Conservation (phyloP, 2,113 vertebrate genomes). For the Oceanodroma tethys region DNA sequence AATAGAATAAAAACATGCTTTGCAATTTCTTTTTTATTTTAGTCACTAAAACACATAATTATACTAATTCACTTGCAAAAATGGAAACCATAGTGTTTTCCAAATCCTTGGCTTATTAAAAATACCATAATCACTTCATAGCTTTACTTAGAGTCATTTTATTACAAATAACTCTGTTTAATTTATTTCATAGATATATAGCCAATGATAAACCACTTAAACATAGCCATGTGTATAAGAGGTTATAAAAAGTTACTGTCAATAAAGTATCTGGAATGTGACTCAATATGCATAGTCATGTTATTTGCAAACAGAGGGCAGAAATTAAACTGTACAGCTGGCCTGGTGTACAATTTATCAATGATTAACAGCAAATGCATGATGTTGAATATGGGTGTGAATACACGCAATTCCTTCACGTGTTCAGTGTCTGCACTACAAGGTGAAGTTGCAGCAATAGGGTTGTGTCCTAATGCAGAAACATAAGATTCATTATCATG, state of each 20-base stretch:
- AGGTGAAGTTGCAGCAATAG: background rate
- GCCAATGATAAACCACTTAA: background rate
- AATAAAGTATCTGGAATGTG: background rate
- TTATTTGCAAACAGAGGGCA: conserved; percentile 17
- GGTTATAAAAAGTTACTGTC: background rate
- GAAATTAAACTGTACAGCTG: background rate
- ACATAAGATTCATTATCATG: background rate
- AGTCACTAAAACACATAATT: conserved; percentile 2
- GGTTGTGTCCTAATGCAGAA: background rate
- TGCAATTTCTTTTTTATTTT: background rate
- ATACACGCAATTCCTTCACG: background rate
- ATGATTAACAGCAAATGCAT: background rate
- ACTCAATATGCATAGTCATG: background rate
- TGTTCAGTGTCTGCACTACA: background rate
- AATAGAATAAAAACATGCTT: background rate
- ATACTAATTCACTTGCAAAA: conserved; percentile 8
- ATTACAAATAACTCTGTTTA: background rate
- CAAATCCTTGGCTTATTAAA: conserved; percentile 13
- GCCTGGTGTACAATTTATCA: background rate
- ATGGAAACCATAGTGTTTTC: background rate
- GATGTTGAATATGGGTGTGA: background rate
- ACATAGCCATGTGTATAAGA: background rate
- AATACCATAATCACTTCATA: background rate
- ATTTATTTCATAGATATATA: background rate
- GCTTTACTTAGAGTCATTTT: background rate